Conservation (phyloP, 1,140 invertebrate genomes). For the Zaprionus ornatus region DNA sequence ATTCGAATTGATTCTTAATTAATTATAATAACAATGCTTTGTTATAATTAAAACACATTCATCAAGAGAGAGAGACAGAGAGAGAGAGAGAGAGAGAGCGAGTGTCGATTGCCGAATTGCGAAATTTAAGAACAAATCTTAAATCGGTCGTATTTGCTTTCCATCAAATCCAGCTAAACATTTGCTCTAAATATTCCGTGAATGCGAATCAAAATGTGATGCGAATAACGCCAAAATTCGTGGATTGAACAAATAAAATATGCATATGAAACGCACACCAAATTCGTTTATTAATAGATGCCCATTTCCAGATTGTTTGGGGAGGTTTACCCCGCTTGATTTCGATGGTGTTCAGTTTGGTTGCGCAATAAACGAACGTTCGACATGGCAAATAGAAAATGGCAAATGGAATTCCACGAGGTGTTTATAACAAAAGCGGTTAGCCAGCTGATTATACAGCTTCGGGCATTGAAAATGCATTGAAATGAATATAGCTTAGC, state of each 20-base stretch:
- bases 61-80: no score
- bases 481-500: no score
- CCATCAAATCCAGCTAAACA: constrained; percentile 17
- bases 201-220: not conserved
- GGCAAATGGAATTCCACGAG: constrained; percentile 41
- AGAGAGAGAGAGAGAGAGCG: no score
- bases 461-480: not conserved
- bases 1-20: not conserved
- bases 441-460: constrained; percentile 44
- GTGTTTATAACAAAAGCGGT: constrained; percentile 43
- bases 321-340: no score
- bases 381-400: constrained; percentile 56
- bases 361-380: constrained; percentile 54
- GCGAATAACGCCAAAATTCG: constrained; percentile 2
- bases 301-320: not conserved
- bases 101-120: not conserved
- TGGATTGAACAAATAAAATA: constrained; percentile 58
- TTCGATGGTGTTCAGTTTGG: constrained; percentile 44
- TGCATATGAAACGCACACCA: constrained; percentile 59
- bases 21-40: not conserved
- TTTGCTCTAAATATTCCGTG: constrained; percentile 24
- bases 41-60: not conserved
- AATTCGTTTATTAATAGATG: constrained; percentile 76
- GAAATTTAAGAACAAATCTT: constrained; percentile 1
- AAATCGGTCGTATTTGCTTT: constrained; percentile 12